Evolutionary conservation across 2,113 vertebrate species (phyloP).

Genomic region (Salvelinus namaycush): DNA sequence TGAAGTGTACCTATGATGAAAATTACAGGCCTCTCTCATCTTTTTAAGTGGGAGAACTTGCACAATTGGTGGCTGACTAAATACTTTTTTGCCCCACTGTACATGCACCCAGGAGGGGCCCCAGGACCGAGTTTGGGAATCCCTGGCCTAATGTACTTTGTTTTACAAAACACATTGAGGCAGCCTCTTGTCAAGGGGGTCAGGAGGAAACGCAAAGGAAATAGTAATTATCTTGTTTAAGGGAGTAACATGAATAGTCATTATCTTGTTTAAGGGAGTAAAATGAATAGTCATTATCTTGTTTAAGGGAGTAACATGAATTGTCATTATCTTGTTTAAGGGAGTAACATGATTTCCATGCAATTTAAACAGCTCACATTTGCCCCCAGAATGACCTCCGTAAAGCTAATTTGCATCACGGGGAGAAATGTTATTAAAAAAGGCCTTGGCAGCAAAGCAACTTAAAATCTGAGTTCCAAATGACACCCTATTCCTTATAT

Average conservation of each 20-base stretch:
- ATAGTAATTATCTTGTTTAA: constrained; percentile 62
- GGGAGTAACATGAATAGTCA: constrained; percentile 43
- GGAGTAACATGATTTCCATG: constrained; percentile 49
- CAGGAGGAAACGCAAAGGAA: constrained; percentile 42
- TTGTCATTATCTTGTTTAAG: constrained; percentile 66
- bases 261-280: constrained; percentile 65
- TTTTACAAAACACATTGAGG: constrained; percentile 41
- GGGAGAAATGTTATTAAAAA: constrained; percentile 48
- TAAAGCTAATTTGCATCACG: constrained; percentile 56
- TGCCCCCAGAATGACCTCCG: constrained; percentile 57
- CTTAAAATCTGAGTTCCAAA: constrained; percentile 33
- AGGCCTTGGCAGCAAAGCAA: constrained; percentile 39
- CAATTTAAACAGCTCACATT: constrained; percentile 57
- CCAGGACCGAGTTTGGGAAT: too few species aligned
- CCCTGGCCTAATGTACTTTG: constrained; percentile 39
- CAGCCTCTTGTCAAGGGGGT: constrained; percentile 34
- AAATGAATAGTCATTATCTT: constrained; percentile 15
- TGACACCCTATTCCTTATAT: too few species aligned
- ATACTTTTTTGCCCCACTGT: too few species aligned
- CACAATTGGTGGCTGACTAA: too few species aligned
- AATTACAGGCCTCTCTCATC: too few species aligned
- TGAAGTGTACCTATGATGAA: too few species aligned
- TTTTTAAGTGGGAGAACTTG: too few species aligned
- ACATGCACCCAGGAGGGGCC: too few species aligned
- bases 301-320: too few species aligned